Evolutionary conservation across 1,140 invertebrate genomes (phyloP), one percentile per base, ranked within the genome.

Genomic region (Drosophila varians): DNA sequence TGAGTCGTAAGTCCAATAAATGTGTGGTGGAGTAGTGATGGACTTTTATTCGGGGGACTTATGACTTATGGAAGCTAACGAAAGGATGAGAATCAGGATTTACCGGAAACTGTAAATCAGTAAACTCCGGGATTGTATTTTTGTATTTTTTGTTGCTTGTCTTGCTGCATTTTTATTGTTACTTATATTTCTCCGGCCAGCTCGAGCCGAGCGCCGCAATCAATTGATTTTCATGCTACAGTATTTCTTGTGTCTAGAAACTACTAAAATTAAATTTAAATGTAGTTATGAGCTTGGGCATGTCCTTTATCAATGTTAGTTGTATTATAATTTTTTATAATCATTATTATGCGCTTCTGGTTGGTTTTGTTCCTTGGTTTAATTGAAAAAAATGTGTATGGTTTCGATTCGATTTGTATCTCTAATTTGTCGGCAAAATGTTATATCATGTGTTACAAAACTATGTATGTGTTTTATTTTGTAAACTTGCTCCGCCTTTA

Each of bases 251-350:
- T 87, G 80, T 87, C 80, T 86, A 86, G 82, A 80, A 86, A 87
- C 80, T 86, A 86, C 82, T 87, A 87, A 86, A 86, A 86, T 87
- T 87, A 87, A 86, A 86, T 87, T 86, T 87, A 86, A 86, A 87
- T 87, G 76, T 86, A 86, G 82, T 80, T 86, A 87, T 86, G 76
- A 87, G 73, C 47, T 77, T 64, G 31, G 46, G 36, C 62, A 55
- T 60, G 43, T 68, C 25, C 42, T 42, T 58, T 73, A 53, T 73
- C 55, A 72, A 61, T 79, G 66, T 51, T 74, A 31, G 34, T 71
- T 42, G 53, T 84, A 73, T 86, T 84, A 57, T 78, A 74, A 72
- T 78, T 62, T 58, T 68, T 74, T 75, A 74, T 74, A 71, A 53
- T 65, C 60, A 82, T 72, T 84, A 84, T 75, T 79, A 84, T 83